Percentiles rank a stretch among this genome's conserved stretches.
Conservation (phyloP, 2,797 vertebrate genomes). For the Coregonus suidteri region DNA sequence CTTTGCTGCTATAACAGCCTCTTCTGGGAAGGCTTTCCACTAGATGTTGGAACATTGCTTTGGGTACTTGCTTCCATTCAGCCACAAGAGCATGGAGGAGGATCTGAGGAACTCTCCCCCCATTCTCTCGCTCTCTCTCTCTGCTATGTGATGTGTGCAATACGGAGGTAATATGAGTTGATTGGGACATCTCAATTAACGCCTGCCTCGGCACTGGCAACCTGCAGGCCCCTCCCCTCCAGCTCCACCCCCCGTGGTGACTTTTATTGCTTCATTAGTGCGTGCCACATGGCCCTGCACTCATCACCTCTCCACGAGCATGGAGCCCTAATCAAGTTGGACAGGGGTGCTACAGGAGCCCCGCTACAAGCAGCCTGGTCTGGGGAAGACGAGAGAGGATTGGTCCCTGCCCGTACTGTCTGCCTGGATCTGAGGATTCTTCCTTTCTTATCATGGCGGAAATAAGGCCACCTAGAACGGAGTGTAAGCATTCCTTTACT, state of each 20-base stretch:
- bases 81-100: no score
- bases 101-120: background rate
- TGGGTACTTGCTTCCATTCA: no score
- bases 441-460: background rate
- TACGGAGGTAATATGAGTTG: conserved; percentile 21
- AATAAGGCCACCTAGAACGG: background rate
- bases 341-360: conserved; percentile 8
- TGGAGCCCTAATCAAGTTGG: conserved; percentile 42
- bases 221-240: conserved; percentile 18
- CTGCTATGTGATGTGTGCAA: conserved; percentile 9
- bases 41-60: no score
- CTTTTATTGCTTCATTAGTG: conserved; percentile 57
- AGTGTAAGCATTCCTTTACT: background rate
- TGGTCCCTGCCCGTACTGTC: background rate
- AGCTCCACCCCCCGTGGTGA: conserved; percentile 35
- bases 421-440: background rate
- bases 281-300: conserved; percentile 40
- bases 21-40: no score
- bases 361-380: background rate
- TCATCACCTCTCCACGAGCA: conserved; percentile 19
- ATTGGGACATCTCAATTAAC: conserved; percentile 45
- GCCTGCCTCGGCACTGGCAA: conserved; percentile 23
- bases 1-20: no score
- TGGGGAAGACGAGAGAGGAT: background rate
- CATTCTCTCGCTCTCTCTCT: background rate